Conservation (phyloP, 2,113 vertebrate genomes). For the Sterrhoptilus dennistouni region DNA sequence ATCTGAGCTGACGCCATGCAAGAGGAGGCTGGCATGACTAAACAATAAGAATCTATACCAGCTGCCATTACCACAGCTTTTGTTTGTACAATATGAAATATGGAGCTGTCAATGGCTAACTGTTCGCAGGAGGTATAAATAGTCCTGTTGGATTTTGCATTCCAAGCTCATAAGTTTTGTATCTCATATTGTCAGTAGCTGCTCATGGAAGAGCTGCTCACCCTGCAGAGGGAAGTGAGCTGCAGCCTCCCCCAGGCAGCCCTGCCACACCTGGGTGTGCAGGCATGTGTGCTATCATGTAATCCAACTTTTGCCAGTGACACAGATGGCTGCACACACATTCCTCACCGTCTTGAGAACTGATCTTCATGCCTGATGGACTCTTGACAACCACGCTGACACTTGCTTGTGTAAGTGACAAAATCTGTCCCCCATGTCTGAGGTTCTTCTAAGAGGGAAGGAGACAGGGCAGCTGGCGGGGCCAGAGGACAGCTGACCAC, state of each 20-base stretch:
- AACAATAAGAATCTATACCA: not conserved
- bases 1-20: not conserved
- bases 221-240: not conserved
- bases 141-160: not conserved
- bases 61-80: not conserved
- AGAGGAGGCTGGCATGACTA: not conserved
- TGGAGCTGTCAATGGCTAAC: not conserved
- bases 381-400: fast-evolving
- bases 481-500: not conserved
- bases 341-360: not conserved
- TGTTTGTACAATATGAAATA: not conserved
- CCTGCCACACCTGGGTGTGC: not conserved
- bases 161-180: not conserved
- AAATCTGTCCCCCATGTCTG: not conserved
- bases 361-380: not conserved
- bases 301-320: not conserved
- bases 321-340: not conserved
- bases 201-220: not conserved
- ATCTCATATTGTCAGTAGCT: not conserved
- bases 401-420: not conserved
- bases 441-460: not conserved
- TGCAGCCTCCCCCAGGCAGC: not conserved
- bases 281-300: fast-evolving
- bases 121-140: not conserved
- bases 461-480: not conserved